Base-by-base conservation (phyloP, 2,888 invertebrate species). In the Coenonympha glycerion region DNA sequence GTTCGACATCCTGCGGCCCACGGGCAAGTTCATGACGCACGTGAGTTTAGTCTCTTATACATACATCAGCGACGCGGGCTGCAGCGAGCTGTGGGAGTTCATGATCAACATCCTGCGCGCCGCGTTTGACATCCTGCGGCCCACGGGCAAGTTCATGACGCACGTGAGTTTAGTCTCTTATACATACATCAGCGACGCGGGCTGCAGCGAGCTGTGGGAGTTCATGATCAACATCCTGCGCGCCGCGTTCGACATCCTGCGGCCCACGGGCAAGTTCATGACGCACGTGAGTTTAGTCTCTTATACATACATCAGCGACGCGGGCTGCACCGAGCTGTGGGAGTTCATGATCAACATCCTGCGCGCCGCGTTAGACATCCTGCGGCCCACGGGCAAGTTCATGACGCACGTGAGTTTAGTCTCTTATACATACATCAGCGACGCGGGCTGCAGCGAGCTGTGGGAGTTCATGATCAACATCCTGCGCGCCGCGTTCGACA, bases 11-110 rank as follows among this genome's bases (percentile, higher is more conserved):
- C 84, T 97, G 36, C 92, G 93, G 65, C 91, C 93, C 0, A 88
- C 86, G 48, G 96, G 96, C n/a, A 95, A 95, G 79, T 96, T 94
- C 69, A 92, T 96, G 91, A 96, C 96, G 0, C 96, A 96, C 72
- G 94, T 94, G 78, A 87, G 91, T 87, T 15, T 3, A 3, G n/a
- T n/a, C n/a, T n/a, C n/a, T n/a, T n/a, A n/a, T n/a, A n/a, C n/a
- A n/a, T n/a, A n/a, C 8, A 94, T 97, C 58, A 93, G 94, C 9
- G 92, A 93, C 61, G 89, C 91, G 0, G 93, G 93, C 0, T 92
- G 93, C 60, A 93, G 93, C 4, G 94, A 96, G 71, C 89, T 94
- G 28, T 97, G 96, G 96, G 92, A 95, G 73, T 96, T 97, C 73
- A 93, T 96, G 71, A 91, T 93, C 67, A 90, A 91, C 57, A 95